phyloP scores from a whole-genome alignment of 2,888 invertebrate species.

The Venusia cambrica region DNA sequence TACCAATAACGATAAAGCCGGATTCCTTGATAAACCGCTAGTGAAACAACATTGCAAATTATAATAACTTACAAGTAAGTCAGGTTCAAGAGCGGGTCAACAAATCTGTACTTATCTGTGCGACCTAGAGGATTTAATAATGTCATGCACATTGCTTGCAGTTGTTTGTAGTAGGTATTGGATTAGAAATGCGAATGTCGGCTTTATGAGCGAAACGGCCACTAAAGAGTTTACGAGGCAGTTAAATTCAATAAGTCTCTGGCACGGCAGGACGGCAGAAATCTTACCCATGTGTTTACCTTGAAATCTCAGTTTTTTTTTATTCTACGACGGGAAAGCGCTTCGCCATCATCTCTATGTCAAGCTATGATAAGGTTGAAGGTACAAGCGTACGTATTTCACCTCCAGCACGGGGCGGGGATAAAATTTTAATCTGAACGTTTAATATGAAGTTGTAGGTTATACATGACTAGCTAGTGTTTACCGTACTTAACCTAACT shows the following conservation, averaged over 20 bases:
- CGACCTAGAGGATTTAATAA: slow-evolving; percentile 57
- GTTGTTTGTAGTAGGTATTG: slow-evolving; percentile 44
- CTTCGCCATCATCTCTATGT: too few relatives aligned
- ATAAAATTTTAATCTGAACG: too few relatives aligned
- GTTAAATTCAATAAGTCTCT: slow-evolving; percentile 13
- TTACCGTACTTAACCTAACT: too few relatives aligned
- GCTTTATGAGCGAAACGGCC: slow-evolving; percentile 31
- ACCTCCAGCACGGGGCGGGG: too few relatives aligned
- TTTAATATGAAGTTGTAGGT: too few relatives aligned
- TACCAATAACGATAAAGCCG: slow-evolving; percentile 25
- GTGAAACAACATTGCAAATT: slow-evolving; percentile 28
- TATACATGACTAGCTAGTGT: too few relatives aligned
- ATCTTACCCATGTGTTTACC: too few relatives aligned
- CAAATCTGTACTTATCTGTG: slow-evolving; percentile 49
- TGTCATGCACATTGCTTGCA: slow-evolving; percentile 49
- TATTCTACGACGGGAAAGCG: too few relatives aligned
- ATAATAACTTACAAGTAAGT: slow-evolving; percentile 20
- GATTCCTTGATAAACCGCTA: slow-evolving; percentile 20
- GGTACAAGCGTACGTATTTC: too few relatives aligned
- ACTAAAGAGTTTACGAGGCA: slow-evolving; percentile 14
- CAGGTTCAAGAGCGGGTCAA: slow-evolving; percentile 44
- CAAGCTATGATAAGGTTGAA: too few relatives aligned
- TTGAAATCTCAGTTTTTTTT: too few relatives aligned
- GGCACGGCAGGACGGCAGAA: too few relatives aligned
- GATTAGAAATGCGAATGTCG: slow-evolving; percentile 25